phyloP scores from a whole-genome alignment of 1,140 invertebrate genomes.

The Drosophila albomicans region DNA sequence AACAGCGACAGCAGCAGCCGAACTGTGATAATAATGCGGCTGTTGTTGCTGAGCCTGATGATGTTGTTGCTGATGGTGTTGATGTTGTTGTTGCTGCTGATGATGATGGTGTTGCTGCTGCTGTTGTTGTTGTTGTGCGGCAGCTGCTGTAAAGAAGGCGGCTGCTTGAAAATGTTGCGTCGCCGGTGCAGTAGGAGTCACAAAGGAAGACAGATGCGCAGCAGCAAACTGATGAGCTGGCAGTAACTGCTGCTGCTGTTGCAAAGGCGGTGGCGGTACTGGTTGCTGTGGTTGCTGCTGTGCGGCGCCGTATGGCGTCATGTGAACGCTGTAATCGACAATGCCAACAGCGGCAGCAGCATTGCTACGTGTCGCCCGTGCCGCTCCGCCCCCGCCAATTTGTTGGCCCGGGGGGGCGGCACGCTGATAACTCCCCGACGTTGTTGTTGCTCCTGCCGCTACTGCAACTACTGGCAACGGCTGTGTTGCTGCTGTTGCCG shows the following conservation, averaged over 20 bases:
- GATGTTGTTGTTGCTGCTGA: slow-evolving; percentile 62
- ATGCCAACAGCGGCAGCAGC: slow-evolving; percentile 45
- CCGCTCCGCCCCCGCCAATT: slow-evolving; percentile 49
- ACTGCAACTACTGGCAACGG: slow-evolving; percentile 44
- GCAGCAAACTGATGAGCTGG: slow-evolving; percentile 65
- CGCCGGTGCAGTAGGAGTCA: slow-evolving; percentile 57
- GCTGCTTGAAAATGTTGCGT: slow-evolving; percentile 63
- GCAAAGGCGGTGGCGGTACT: slow-evolving; percentile 45
- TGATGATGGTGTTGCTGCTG: slow-evolving; percentile 62
- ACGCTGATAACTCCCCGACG: slow-evolving; percentile 68
- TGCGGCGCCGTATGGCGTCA: slow-evolving; percentile 56
- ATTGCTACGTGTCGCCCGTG: slow-evolving; percentile 73
- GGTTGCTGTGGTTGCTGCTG: slow-evolving; percentile 55
- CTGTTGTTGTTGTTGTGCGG: slow-evolving; percentile 62
- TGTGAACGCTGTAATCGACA: slow-evolving; percentile 66
- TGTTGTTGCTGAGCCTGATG: slow-evolving; percentile 55
- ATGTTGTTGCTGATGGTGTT: slow-evolving; percentile 59
- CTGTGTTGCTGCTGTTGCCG: slow-evolving; percentile 42
- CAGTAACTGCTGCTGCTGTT: slow-evolving; percentile 51
- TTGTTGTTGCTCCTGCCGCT: slow-evolving; percentile 49
- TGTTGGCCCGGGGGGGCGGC: slow-evolving; percentile 63
- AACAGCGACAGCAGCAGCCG: slow-evolving; percentile 63
- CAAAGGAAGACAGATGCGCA: slow-evolving; percentile 75
- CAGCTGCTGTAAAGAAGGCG: slow-evolving; percentile 57
- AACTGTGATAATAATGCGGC: slow-evolving; percentile 74